Evolutionary conservation across 2,113 vertebrate genomes (phyloP).

Genomic region (Sylvilagus bachmani): DNA sequence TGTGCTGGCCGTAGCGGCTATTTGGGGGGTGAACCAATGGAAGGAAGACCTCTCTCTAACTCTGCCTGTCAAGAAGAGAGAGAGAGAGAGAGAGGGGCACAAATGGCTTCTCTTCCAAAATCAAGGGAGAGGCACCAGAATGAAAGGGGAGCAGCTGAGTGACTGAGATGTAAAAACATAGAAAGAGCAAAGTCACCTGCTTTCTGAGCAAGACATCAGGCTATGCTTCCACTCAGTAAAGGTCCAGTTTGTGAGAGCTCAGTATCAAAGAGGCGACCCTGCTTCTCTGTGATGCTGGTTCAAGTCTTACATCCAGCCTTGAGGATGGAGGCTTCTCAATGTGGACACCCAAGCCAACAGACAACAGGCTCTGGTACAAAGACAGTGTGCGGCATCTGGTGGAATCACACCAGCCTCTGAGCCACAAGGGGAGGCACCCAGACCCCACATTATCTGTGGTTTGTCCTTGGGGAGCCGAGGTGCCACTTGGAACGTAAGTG

Average conservation of each 20-base stretch:
- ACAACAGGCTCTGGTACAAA: conserved; percentile 67
- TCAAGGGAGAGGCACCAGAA: conserved; percentile 5
- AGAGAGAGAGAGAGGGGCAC: neutral
- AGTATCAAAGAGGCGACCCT: conserved; percentile 82
- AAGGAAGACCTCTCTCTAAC: too few species aligned
- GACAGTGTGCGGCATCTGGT: neutral
- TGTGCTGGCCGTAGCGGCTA: too few species aligned
- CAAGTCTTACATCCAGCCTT: conserved; percentile 69
- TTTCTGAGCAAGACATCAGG: conserved; percentile 77
- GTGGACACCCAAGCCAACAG: conserved; percentile 68
- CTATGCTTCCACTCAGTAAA: conserved; percentile 80
- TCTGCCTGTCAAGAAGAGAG: too few species aligned
- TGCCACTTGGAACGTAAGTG: neutral
- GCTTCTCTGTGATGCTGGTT: conserved; percentile 76
- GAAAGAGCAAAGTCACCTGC: conserved; percentile 58
- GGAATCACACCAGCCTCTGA: conserved; percentile 28
- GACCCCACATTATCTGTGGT: neutral
- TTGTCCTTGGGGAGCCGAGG: neutral
- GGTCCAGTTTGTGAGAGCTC: conserved; percentile 80
- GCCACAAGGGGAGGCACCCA: neutral
- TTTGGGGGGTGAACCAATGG: too few species aligned
- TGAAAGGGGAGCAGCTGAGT: conserved; percentile 27
- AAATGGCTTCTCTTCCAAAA: neutral
- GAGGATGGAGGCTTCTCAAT: conserved; percentile 67
- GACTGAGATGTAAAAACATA: conserved; percentile 33